Evolutionary conservation across 1,140 invertebrate genomes (phyloP), one percentile per base, ranked within the genome.

Genomic region (Brachionus rubens): DNA sequence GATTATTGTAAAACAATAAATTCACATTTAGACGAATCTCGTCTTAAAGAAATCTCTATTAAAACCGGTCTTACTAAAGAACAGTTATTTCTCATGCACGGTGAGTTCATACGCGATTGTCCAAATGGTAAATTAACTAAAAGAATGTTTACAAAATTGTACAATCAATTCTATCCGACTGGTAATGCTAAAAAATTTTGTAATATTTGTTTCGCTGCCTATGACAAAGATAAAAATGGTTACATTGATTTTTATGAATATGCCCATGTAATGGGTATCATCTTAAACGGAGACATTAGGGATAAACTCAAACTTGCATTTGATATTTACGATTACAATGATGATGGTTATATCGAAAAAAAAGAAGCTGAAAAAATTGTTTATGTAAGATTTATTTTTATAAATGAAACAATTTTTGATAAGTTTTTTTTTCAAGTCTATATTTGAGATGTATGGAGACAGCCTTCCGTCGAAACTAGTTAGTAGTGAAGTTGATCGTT

Each of bases 171-270:
- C 16, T 50, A 50, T 48, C 46, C 68, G 14, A 54, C 26, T 21
- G 68, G 68, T 26, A 72, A 72, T 48, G 16, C 46, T 12, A 72
- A 48, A 19, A 48, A 50, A 24, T 72, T 72, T 54, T 48, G 68
- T 24, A 41, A 72, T 40, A 19, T 72, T 21, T 72, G 68, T 36
- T 72, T 72, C n/a, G 28, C 33, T 24, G 68, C 68, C 24, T 72
- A 72, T 36, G 68, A 72, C n/a, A 48, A 41, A 30, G 68, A 72
- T 36, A 48, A 72, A 54, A 50, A 48, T 48, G 68, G 68, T 21
- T 50, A 54, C 28, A 72, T 72, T 28, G 68, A 72, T 33, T 72
- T 72, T 41, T 48, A 72, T 54, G 68, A 72, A 28, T 72, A 50
- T 40, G 50, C 50, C 24, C 24, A 30, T 41, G 68, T 41, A 12